Evolutionary conservation across 1,140 invertebrate genomes (phyloP).

Genomic region (Leptinotarsa defecta): DNA sequence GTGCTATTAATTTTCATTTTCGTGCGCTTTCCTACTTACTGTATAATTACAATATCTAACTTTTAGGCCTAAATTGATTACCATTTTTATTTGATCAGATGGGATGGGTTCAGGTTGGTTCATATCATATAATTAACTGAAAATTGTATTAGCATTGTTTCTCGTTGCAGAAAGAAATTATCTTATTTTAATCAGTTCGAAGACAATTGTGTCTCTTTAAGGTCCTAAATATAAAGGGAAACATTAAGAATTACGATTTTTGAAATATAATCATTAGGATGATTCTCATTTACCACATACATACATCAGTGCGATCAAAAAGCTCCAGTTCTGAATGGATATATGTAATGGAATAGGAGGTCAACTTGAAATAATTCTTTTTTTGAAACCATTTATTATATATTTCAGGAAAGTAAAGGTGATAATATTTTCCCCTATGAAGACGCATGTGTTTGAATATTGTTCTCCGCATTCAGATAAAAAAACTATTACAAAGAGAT

Average conservation of each 20-base stretch:
- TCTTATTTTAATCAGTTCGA: constrained; percentile 3
- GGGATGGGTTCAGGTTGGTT: not conserved
- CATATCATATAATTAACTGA: not conserved
- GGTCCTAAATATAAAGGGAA: not conserved
- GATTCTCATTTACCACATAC: too few relatives aligned
- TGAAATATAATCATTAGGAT: too few relatives aligned
- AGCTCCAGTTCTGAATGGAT: too few relatives aligned
- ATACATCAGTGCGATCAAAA: too few relatives aligned
- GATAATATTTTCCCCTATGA: too few relatives aligned
- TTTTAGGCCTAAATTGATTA: not conserved
- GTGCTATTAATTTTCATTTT: not conserved
- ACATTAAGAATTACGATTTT: not conserved
- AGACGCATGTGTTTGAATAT: too few relatives aligned
- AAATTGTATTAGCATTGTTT: not conserved
- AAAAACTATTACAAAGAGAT: too few relatives aligned
- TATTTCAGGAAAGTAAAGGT: too few relatives aligned
- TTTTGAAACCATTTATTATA: too few relatives aligned
- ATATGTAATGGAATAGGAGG: too few relatives aligned
- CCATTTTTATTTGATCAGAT: not conserved
- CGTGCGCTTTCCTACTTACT: not conserved
- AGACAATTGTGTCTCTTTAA: not conserved
- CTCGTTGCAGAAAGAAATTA: constrained; percentile 8
- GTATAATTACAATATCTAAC: not conserved
- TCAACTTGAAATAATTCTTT: too few relatives aligned
- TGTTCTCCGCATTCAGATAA: too few relatives aligned